Base-by-base conservation (phyloP, 2,797 vertebrate genomes). In the Cryptoprocta ferox region DNA sequence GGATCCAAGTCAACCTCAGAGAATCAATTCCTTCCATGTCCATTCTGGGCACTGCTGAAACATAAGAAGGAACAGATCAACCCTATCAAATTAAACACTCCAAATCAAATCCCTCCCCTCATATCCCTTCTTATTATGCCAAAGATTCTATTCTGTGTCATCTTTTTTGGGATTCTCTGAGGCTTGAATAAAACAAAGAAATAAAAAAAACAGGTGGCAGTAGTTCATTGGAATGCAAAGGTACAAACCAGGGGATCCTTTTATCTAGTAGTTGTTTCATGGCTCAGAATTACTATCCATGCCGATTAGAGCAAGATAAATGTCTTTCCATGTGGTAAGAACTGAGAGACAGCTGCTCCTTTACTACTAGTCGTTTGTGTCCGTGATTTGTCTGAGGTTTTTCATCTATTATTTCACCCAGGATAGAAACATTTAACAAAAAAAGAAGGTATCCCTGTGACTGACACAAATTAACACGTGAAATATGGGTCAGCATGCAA, bases 281-380 rank as follows among this genome's bases (percentile, higher is more conserved):
- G n/a, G 42, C 78, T 98, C 95, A 89, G 76, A 96, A 96, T 97
- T 97, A 89, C 39, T 32, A 89, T 94, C 61, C 73, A 11, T 87
- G 39, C 24, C 90, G 95, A 95, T 98, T 98, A 98, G 63, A 45
- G 92, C 35, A 96, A 97, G 86, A 97, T 97, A 66, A n/a, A 95
- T 94, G 66, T 93, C 97, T 97, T 93, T 85, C 92, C 94, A 56
- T 86, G 96, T 97, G 76, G 39, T 56, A 75, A 96, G 19, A 65
- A 94, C 56, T 89, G 92, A 98, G 98, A 96, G 93, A 92, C 75
- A 98, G 75, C 75, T 94, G 92, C 39, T 97, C 93, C 2, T 96
- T 98, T 95, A 88, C 39, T 91, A 35, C 63, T 90, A 50, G 71
- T 93, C 10, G 0, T 95, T 70, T 86, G 42, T 78, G 35, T 76